Base-by-base conservation (phyloP, 2,797 vertebrate species). In the Megaceryle alcyon region DNA sequence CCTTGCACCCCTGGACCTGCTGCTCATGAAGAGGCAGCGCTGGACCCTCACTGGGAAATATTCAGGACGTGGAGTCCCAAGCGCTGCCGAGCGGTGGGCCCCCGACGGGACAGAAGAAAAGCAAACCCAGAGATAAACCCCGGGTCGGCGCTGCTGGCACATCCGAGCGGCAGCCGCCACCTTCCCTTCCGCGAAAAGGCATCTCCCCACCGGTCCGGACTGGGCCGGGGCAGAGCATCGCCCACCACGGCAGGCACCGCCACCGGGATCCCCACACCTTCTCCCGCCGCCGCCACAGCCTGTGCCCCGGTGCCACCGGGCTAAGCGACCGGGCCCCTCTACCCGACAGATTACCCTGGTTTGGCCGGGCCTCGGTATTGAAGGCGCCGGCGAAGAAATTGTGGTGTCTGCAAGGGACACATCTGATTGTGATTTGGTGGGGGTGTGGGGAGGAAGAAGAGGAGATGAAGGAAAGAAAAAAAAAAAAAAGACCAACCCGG, bases 391-490 rank as follows among this genome's bases (percentile, higher is more conserved):
- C 11, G 41, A 68, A 86, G 37, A 65, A 82, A 86, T 21, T 60
- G 76, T 20, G 13, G 63, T 84, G 31, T 75, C 37, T 79, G 72
- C 61, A 70, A 96, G 86, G 51, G 86, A 63, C 53, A 88, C 64
- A 81, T 92, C 79, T 96, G 73, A 93, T 90, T 88, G 84, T 86
- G 83, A 95, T 96, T 96, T 96, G 65, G 39, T 59, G 46, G 35
- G 19, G 20, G 20, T 21, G 49, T 9, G 49, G 49, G 51, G 28
- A 26, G 25, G 13, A 16, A 16, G 49, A 28, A 28, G 49, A 73
- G 68, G 0, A 1, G 43, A 23, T 22, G 10, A 12, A 22, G 28
- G 18, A 4, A 20, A 23, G 17, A 14, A 6, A 35, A 19, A 20
- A 10, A 35, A 68, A 23, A 25, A 44, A 16, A 37, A 33, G 4